These are phyloP conservation scores for Synanthedon formicaeformis DNA, from an alignment of 2,888 invertebrate genomes.

Conservation along the genomic window DNA sequence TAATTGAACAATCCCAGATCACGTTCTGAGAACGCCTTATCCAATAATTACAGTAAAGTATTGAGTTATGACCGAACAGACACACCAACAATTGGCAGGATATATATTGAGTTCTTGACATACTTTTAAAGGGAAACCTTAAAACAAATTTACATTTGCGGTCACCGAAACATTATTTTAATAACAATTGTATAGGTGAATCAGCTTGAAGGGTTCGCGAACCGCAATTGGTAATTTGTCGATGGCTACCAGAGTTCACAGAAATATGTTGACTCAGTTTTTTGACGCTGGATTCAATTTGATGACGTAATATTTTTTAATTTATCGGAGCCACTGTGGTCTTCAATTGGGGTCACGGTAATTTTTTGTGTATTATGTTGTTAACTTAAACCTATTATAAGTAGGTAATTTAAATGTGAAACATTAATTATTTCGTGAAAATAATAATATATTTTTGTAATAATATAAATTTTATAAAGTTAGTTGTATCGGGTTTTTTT, in stretches of 20 bases:
- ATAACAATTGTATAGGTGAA: too few relatives aligned
- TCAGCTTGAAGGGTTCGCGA: not conserved
- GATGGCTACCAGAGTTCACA: constrained; percentile 3
- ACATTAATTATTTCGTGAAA: too few relatives aligned
- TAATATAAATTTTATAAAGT: too few relatives aligned
- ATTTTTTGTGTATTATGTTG: not conserved
- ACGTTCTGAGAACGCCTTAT: constrained; percentile 5
- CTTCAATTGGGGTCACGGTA: not conserved
- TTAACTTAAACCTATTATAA: too few relatives aligned
- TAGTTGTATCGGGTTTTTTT: too few relatives aligned
- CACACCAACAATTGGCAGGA: constrained; percentile 2
- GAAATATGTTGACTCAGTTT: constrained; percentile 5
- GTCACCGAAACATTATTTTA: not conserved
- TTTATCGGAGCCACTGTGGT: not conserved
- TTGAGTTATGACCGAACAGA: constrained; percentile 10
- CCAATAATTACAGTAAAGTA: constrained; percentile 11
- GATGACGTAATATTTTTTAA: not conserved
- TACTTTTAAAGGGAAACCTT: constrained; percentile 7
- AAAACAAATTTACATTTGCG: not conserved
- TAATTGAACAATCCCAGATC: not conserved
- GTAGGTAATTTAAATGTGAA: too few relatives aligned
- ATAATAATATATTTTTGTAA: too few relatives aligned
- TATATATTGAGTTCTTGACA: constrained; percentile 13
- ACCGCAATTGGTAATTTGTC: not conserved
- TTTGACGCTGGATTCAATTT: constrained; percentile 2